Conservation (phyloP, 2,797 vertebrate species). For the Lepus townsendii region DNA sequence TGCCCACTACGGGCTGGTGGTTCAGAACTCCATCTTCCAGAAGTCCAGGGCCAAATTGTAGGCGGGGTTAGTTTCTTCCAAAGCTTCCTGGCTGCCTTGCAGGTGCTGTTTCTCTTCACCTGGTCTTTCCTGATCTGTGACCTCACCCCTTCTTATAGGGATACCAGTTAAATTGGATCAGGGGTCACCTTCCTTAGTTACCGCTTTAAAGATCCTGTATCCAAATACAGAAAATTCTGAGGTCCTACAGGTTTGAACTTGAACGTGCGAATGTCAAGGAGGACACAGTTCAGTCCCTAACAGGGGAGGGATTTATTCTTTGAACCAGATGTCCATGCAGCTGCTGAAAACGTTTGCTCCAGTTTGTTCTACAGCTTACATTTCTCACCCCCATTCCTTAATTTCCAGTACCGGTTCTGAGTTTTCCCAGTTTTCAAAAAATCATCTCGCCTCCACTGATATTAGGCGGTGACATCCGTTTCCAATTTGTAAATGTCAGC, state of each 20-base stretch:
- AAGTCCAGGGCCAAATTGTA: neutral
- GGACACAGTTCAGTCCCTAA: neutral
- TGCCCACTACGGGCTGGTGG: neutral
- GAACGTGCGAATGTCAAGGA: neutral
- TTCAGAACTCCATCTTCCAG: neutral
- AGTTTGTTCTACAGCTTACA: conserved; percentile 21
- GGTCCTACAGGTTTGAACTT: neutral
- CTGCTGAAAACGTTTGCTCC: neutral
- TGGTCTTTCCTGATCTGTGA: neutral
- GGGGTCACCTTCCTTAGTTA: neutral
- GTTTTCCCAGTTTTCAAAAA: neutral
- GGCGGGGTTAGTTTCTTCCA: neutral
- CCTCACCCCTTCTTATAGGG: neutral
- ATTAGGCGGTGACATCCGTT: too few relatives aligned
- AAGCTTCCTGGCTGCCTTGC: neutral
- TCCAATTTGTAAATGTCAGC: too few relatives aligned
- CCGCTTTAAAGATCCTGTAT: neutral
- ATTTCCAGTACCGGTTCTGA: conserved; percentile 44
- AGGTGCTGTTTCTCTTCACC: accelerated
- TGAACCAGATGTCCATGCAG: neutral
- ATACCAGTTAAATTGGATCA: neutral
- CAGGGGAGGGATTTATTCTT: neutral
- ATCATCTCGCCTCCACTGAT: too few relatives aligned
- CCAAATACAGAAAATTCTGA: neutral
- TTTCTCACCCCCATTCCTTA: conserved; percentile 51